Evolutionary conservation across 2,888 invertebrate genomes (phyloP).

Genomic region (Heteromurus nitidus): DNA sequence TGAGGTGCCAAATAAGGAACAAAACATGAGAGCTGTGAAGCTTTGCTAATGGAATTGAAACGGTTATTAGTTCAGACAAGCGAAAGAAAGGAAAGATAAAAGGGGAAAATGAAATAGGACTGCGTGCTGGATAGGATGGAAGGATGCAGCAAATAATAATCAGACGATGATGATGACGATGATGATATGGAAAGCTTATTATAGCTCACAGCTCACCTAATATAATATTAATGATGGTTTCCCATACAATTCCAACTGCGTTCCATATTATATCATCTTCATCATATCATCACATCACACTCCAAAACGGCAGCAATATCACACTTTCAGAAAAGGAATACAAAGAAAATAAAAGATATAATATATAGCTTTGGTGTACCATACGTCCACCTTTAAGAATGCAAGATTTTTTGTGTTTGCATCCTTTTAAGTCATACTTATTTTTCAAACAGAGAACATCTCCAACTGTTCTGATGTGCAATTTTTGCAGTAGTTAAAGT

Average conservation of each 20-base stretch:
- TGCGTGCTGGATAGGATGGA: conserved; percentile 22
- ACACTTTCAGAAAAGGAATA: conserved; percentile 38
- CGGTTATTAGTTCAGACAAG: conserved; percentile 55
- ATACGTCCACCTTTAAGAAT: neutral
- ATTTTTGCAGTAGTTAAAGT: too few species aligned
- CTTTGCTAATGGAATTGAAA: conserved; percentile 49
- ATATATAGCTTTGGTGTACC: conserved; percentile 15
- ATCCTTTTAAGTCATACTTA: conserved; percentile 52
- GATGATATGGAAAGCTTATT: conserved; percentile 27
- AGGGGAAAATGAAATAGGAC: too few species aligned
- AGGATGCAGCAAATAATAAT: conserved; percentile 18
- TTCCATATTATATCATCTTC: conserved; percentile 20
- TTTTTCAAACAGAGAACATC: conserved; percentile 7
- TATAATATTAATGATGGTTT: neutral
- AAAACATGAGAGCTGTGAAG: conserved; percentile 44
- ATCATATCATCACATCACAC: conserved; percentile 20
- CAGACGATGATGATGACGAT: conserved; percentile 14
- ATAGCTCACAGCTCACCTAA: conserved; percentile 26
- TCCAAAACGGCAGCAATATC: conserved; percentile 12
- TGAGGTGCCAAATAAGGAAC: conserved; percentile 58
- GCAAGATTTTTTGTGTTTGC: conserved; percentile 14
- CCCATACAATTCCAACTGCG: neutral
- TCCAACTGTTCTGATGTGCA: too few species aligned
- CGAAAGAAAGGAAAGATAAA: conserved; percentile 38
- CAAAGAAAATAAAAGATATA: conserved; percentile 11